Conservation (phyloP, 2,888 invertebrate species). For the Microctonus hyperodae region DNA sequence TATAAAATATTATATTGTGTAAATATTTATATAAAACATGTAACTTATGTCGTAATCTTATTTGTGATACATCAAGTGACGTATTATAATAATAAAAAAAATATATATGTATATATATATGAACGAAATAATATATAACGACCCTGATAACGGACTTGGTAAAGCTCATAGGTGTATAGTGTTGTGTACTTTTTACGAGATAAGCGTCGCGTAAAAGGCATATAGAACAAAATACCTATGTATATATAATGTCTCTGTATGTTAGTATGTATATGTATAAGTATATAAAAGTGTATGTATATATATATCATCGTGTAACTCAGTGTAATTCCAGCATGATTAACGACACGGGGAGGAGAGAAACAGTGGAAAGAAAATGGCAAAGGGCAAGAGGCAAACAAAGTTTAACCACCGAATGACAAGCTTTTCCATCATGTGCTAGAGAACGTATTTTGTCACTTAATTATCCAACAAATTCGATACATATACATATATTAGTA, state of each 20-base stretch:
- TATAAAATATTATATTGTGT: neutral
- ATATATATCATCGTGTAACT: neutral
- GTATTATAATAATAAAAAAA: constrained; percentile 11
- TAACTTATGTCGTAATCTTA: constrained; percentile 16
- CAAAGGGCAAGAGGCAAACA: neutral
- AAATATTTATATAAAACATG: neutral
- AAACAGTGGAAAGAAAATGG: constrained; percentile 6
- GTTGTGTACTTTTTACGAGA: constrained; percentile 37
- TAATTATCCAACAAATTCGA: neutral
- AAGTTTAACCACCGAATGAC: constrained; percentile 13
- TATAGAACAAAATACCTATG: constrained; percentile 29
- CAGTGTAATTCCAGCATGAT: constrained; percentile 32
- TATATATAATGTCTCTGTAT: too few relatives aligned
- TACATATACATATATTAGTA: neutral
- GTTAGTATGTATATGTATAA: constrained; percentile 11
- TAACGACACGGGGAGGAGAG: constrained; percentile 29
- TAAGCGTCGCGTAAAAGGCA: constrained; percentile 37
- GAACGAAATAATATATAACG: constrained; percentile 28
- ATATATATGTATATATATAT: neutral
- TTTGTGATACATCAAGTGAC: constrained; percentile 22
- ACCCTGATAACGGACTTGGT: constrained; percentile 35
- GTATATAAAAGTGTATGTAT: constrained; percentile 8
- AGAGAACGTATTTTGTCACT: constrained; percentile 9
- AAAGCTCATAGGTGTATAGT: constrained; percentile 27
- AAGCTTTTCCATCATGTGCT: constrained; percentile 15